Evolutionary conservation across 2,797 vertebrate genomes (phyloP), one percentile per base, ranked within the genome.

Genomic region (Sebastes glaucus): DNA sequence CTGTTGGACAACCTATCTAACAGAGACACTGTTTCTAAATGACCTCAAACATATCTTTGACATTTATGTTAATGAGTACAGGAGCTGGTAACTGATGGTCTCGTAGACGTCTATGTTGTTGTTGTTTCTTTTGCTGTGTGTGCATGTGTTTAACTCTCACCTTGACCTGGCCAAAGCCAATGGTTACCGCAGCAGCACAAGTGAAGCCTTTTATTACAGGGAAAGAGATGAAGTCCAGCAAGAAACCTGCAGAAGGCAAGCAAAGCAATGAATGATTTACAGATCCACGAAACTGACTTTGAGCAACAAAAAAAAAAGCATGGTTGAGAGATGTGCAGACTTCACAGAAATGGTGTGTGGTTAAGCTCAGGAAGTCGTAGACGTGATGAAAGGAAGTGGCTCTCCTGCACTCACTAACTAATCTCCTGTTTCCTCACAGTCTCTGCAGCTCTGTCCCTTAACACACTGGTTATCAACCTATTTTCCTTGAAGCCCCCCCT

Each of bases 191-290:
- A 6, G 98, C 98, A 33, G 98, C 97, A 0, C 96, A 98, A 0
- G 98, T 99, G 88, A 99, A 99, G 3, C 98, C 98, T 90, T 97
- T 99, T 85, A 99, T 97, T 56, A 99, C 97, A 0, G 98, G 98
- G 74, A 85, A 97, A 62, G 98, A 99, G 86, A 99, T 95, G 83
- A 99, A 99, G 79, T 99, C 98, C 94, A 99, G 89, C 7, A 99
- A 94, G 75, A 99, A 98, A 23, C 98, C 98, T 99, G 92, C 28
- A 83, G 2, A 30, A 49, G 59, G 85, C 76, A 52, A 78, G 35
- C 16, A 74, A 23, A 53, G 33, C 5, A 35, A 33, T 53, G 2
- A 79, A 68, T 35, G 18, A 65, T 67, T 78, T 59, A 59, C 23
- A 57, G 9, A 76, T 52, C 11, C 18, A 20, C 1, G 49, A 46